Conservation (phyloP, 1,140 invertebrate species). For the Aphis craccivora region DNA sequence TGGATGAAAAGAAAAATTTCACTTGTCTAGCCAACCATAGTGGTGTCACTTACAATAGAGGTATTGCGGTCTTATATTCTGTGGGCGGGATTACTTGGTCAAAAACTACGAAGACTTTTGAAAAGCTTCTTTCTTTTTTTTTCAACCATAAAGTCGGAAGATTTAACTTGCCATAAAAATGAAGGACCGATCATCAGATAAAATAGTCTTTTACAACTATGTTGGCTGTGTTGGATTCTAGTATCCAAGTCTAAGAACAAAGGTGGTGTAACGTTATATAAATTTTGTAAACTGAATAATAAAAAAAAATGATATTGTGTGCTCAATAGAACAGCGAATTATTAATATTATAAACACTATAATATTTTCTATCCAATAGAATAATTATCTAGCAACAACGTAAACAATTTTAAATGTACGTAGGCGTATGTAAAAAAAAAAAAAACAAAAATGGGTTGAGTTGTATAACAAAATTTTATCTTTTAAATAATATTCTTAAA, state of each 20-base stretch:
- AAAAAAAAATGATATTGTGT: constrained; percentile 14
- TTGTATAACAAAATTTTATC: neutral
- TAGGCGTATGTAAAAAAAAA: neutral
- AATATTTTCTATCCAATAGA: neutral
- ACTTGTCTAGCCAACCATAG: neutral
- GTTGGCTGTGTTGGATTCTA: constrained; percentile 26
- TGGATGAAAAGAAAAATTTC: neutral
- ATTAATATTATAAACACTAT: neutral
- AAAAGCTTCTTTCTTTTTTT: constrained; percentile 22
- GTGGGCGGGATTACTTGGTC: neutral
- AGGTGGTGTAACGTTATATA: neutral
- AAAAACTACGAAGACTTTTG: neutral
- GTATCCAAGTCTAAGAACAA: neutral
- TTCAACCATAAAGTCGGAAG: neutral
- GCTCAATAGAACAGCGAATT: neutral
- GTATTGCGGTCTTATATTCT: constrained; percentile 29
- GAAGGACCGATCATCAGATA: constrained; percentile 33
- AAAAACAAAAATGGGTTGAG: neutral
- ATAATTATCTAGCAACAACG: neutral
- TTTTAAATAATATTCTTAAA: neutral
- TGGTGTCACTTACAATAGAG: constrained; percentile 37
- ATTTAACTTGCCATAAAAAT: constrained; percentile 27
- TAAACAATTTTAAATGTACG: neutral
- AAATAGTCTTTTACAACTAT: constrained; percentile 40
- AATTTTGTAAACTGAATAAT: neutral